Evolutionary conservation across 2,888 invertebrate genomes (phyloP).

Genomic region (Drosophila lutescens): DNA sequence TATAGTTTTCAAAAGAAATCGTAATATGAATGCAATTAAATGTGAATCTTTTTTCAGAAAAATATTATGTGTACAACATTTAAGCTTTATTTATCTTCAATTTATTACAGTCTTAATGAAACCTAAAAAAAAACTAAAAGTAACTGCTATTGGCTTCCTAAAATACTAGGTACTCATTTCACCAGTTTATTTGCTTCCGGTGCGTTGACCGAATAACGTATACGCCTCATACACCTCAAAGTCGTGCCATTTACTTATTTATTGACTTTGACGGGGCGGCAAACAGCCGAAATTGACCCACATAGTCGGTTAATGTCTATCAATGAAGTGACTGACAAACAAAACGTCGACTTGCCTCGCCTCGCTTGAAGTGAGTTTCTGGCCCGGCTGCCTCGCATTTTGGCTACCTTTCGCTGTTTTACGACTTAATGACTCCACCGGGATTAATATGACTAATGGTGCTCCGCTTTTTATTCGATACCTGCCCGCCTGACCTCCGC

Average conservation of each 20-base stretch:
- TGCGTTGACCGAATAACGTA: constrained; percentile 44
- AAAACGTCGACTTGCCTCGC: constrained; percentile 8
- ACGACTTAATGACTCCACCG: constrained; percentile 79
- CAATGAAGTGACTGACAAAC: constrained; percentile 42
- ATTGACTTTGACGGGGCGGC: constrained; percentile 40
- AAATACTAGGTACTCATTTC: neutral
- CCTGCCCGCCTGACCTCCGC: constrained; percentile 11
- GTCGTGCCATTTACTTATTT: constrained; percentile 35
- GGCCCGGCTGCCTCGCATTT: constrained; percentile 27
- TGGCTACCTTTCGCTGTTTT: constrained; percentile 68
- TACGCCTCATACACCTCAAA: constrained; percentile 50
- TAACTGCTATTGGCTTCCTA: neutral
- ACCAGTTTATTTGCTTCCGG: constrained; percentile 4
- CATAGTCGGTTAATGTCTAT: constrained; percentile 50
- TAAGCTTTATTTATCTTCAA: too few species aligned
- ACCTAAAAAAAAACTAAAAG: neutral
- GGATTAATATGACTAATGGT: constrained; percentile 81
- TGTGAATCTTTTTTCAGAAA: too few species aligned
- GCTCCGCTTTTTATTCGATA: constrained; percentile 66
- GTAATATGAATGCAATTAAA: too few species aligned
- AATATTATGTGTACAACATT: too few species aligned
- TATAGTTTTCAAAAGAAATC: too few species aligned
- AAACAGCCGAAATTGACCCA: constrained; percentile 44
- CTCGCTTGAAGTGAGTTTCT: neutral
- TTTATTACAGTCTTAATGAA: neutral